Conservation (phyloP, 2,888 invertebrate species). For the Taenaris catops region DNA sequence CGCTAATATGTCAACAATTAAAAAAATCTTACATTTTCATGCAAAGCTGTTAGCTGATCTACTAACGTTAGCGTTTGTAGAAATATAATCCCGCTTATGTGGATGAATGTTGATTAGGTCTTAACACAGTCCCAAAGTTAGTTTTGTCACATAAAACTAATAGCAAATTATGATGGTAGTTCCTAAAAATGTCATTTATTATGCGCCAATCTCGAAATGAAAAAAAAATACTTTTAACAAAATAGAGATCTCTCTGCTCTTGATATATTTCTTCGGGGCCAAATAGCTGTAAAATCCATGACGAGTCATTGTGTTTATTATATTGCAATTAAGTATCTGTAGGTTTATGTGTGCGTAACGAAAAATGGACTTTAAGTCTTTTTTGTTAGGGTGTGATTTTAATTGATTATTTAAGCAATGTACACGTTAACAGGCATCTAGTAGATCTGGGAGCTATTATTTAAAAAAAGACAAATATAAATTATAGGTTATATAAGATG, state of each 20-base stretch:
- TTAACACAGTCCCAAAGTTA: too few species aligned
- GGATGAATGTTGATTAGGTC: too few species aligned
- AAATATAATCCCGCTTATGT: too few species aligned
- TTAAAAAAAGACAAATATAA: constrained; percentile 13
- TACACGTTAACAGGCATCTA: constrained; percentile 20
- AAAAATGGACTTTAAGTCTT: constrained; percentile 20
- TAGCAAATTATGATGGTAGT: constrained; percentile 15
- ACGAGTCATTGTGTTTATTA: constrained; percentile 54
- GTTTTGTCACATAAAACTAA: too few species aligned
- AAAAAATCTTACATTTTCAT: too few species aligned
- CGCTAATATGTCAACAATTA: too few species aligned
- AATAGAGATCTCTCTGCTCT: constrained; percentile 53
- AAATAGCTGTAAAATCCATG: constrained; percentile 73
- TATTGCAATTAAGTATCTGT: constrained; percentile 24
- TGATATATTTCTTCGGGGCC: constrained; percentile 70
- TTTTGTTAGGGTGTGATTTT: constrained; percentile 12
- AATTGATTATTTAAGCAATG: constrained; percentile 1
- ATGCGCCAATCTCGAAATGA: constrained; percentile 15
- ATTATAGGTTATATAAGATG: constrained; percentile 14
- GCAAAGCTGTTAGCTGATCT: too few species aligned
- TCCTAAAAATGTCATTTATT: constrained; percentile 12
- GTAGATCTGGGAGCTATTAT: constrained; percentile 12
- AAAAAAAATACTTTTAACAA: constrained; percentile 13
- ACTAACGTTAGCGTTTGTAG: too few species aligned
- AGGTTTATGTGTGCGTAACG: constrained; percentile 17